Evolutionary conservation across 2,888 invertebrate species (phyloP), one percentile per base, ranked within the genome.

Genomic region (Polymixis lichenea): DNA sequence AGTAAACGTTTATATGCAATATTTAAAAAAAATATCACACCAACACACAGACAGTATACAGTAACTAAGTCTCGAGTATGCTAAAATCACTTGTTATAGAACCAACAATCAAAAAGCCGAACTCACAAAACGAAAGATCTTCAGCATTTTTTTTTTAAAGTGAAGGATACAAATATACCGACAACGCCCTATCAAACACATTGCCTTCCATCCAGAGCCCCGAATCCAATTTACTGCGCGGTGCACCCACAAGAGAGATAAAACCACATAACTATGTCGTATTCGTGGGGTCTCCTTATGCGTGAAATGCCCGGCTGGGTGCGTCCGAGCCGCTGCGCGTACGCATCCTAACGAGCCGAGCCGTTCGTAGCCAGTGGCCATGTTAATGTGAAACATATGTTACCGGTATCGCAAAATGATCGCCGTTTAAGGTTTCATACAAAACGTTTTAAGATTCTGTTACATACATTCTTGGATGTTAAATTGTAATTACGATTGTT

Each of bases 351-450:
- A 81, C 66, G 72, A 73, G 76, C 76, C 78, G 66, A 75, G 22
- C 19, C 66, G 25, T 22, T 64, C 68, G 70, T 28, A 64, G 46
- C 69, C 72, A 83, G 65, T 70, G 60, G 32, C 65, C 77, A 72
- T 78, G 62, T 75, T 78, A 65, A 86, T 78, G 68, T 55, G 49
- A 72, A 87, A 83, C 86, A 86, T 77, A 76, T 84, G 87, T 84
- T 72, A 64, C 49, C 8, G 46, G 71, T 84, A 84, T 87, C 75
- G 65, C 69, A 58, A 67, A 84, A 77, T 56, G 71, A 87, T 87
- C 73, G 22, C 38, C 56, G 56, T 61, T 71, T 85, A 74, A 75
- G 19, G 65, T 86, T 77, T 70, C 82, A 68, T 70, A 43, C 68
- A 51, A 72, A 74, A 55, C 51, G 8, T 61, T 82, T 72, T 49